Evolutionary conservation across 2,888 invertebrate genomes (phyloP), one percentile per base, ranked within the genome.

Genomic region (Teinopalpus imperialis): DNA sequence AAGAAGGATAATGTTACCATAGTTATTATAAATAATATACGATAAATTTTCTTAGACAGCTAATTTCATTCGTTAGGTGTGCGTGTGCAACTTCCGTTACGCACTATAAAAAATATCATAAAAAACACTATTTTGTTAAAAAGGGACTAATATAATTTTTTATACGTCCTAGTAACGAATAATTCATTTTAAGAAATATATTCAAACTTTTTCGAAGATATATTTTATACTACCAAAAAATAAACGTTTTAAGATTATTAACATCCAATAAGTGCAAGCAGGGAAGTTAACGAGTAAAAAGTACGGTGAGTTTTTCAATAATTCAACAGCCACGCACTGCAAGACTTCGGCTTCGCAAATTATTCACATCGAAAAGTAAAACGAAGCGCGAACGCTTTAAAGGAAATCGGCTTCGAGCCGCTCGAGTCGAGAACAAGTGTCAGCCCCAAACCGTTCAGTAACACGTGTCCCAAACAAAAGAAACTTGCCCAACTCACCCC

Each of bases 391-490:
- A 61, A 52, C 56, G 51, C 51, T 73, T 78, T 59, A 64, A 66
- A 66, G 70, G 72, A 79, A 79, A 79, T 75, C 75, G 74, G 63
- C 60, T 63, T 59, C n/a, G 59, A 57, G 61, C 65, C 60, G 70
- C 70, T 63, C 67, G 67, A 71, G 74, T 75, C 67, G 44, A 50
- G 70, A 69, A 76, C 81, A 81, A 85, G 81, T 83, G 82, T 82
- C 80, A 75, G 61, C 68, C 69, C 62, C 79, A 87, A 88, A 83
- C 86, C 86, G 85, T 86, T 87, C 75, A 66, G 81, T 74, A 78
- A 85, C 87, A 87, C 86, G 83, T 88, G 87, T 81, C 70, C 71
- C 77, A 79, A 83, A 87, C 85, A 87, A 87, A 87, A 87, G 83
- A 81, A 85, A 78, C 74, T 77, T 75, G 67, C 59, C 68, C 71